Evolutionary conservation across 1,140 invertebrate species (phyloP).

Genomic region (Drosophila rufa): DNA sequence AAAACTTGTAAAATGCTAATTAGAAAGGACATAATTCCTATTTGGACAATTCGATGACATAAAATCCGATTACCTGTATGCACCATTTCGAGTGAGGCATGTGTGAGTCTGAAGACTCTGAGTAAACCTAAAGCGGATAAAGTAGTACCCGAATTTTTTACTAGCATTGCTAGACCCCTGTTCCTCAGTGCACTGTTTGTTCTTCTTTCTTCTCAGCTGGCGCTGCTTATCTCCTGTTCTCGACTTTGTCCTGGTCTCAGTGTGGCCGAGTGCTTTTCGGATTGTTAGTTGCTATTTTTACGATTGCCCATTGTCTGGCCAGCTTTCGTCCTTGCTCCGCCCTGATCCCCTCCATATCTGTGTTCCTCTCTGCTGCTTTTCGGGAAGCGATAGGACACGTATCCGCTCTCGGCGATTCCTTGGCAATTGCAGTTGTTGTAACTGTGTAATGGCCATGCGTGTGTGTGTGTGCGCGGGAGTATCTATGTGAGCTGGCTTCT

Average conservation of each 20-base stretch:
- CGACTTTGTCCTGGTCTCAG: constrained; percentile 45
- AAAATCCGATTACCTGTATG: not conserved
- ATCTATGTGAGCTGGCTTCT: constrained; percentile 41
- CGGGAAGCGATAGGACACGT: constrained; percentile 73
- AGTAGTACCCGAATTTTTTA: not conserved
- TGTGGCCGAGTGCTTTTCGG: constrained; percentile 55
- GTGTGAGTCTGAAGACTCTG: too few species aligned
- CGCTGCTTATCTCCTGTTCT: constrained; percentile 44
- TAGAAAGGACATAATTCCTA: not conserved
- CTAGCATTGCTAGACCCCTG: constrained; percentile 19
- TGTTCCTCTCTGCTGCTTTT: constrained; percentile 54
- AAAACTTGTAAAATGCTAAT: constrained; percentile 7
- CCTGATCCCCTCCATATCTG: constrained; percentile 6
- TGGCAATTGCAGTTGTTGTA: constrained; percentile 70
- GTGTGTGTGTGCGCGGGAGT: constrained; percentile 34
- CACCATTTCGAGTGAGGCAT: not conserved
- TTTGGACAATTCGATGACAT: not conserved
- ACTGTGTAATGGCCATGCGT: constrained; percentile 20
- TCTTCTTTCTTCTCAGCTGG: constrained; percentile 4
- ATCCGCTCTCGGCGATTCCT: constrained; percentile 75
- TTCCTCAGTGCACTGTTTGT: constrained; percentile 21
- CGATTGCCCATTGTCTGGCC: constrained; percentile 78
- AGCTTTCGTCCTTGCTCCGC: constrained; percentile 54
- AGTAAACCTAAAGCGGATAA: not conserved
- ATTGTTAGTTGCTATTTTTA: constrained; percentile 77